Base-by-base conservation (phyloP, 2,113 vertebrate species). In the Sigmodon hispidus region DNA sequence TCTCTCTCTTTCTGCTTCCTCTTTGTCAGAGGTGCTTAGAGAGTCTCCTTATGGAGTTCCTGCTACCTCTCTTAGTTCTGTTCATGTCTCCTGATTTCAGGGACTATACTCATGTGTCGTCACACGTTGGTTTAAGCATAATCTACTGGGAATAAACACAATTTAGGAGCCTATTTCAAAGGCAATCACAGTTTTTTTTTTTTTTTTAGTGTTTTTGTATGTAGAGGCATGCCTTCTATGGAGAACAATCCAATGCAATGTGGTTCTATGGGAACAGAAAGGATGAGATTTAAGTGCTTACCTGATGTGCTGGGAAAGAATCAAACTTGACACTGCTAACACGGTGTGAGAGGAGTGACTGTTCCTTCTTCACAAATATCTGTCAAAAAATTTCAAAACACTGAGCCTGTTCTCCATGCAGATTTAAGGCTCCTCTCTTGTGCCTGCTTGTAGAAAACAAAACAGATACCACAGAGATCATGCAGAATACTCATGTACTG, bases 371-470 rank as follows among this genome's bases (percentile, higher is more conserved):
- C 80, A 69, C 0, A 15, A 89, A 10, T 57, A 75, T 63, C 69
- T 84, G 52, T 85, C 81, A 94, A 70, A 90, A 75, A 75, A 61
- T 36, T 90, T 75, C 50, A 76, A n/a, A 67, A 65, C 45, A 57
- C 45, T 17, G 70, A 85, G n/a, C 29, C 21, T 57, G 26, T 6
- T 10, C 67, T 69, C 61, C 26, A 26, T 34, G 8, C 50, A 88
- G 52, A 94, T 85, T 85, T 81, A 92, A 88, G 59, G 52, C 17
- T 87, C 19, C 22, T 85, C 43, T 2, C 45, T 61, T 43, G 11
- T 65, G 29, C 34, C 31, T 57, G 11, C 52, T 85, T 88, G 34
- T 50, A 76, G 48, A 85, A 93, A 87, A 57, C 24, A n/a, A 43
- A 95, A 75, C 15, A 77, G n/a, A n/a, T 63, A 43, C 1, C 0